Percentiles rank a stretch among this genome's conserved stretches.
phyloP scores from a whole-genome alignment of 92 coral and sea anemone species.

The Hydrozoanthus gracilis region DNA sequence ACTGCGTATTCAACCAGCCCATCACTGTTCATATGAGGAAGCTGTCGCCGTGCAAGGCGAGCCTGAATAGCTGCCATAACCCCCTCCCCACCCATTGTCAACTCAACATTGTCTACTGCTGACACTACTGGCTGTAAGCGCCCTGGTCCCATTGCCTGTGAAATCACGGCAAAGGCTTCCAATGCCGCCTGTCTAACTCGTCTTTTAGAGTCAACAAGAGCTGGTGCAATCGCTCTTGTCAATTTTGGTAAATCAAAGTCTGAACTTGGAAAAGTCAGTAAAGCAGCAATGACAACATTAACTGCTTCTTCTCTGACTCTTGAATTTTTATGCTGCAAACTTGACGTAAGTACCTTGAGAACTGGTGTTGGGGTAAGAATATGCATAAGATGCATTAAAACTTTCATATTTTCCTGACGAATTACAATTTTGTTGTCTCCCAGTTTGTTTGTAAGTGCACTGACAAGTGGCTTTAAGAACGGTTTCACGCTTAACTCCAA shows the following conservation, averaged over 20 bases:
- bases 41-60: conserved; percentile 95
- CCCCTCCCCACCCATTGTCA: conserved; percentile 94
- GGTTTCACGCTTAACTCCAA: conserved; percentile 79
- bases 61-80: conserved; percentile 97
- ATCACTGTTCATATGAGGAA: conserved; percentile 94
- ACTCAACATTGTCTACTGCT: conserved; percentile 87
- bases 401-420: conserved; percentile 98
- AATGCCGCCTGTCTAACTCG: conserved; percentile 97
- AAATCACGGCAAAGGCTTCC: conserved; percentile 98
- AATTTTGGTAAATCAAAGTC: conserved; percentile 94
- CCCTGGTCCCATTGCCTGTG: conserved; percentile 99
- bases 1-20: conserved; percentile 98
- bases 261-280: conserved; percentile 94
- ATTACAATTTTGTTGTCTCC: conserved; percentile 98
- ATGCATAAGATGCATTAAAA: conserved; percentile 98
- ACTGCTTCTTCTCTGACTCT: conserved; percentile 97
- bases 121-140: conserved; percentile 90
- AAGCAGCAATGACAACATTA: conserved; percentile 92
- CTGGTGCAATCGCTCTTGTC: conserved; percentile 91
- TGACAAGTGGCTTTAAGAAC: conserved; percentile 81
- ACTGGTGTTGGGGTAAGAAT: conserved; percentile 87
- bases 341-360: conserved; percentile 75
- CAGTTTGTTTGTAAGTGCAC: conserved; percentile 80
- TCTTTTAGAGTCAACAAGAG: conserved; percentile 90
- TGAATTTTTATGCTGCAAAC: conserved; percentile 93